Conservation (phyloP, 37 sponge, comb jelly and placozoan genomes). For the Chondrilla cf. caribensis region DNA sequence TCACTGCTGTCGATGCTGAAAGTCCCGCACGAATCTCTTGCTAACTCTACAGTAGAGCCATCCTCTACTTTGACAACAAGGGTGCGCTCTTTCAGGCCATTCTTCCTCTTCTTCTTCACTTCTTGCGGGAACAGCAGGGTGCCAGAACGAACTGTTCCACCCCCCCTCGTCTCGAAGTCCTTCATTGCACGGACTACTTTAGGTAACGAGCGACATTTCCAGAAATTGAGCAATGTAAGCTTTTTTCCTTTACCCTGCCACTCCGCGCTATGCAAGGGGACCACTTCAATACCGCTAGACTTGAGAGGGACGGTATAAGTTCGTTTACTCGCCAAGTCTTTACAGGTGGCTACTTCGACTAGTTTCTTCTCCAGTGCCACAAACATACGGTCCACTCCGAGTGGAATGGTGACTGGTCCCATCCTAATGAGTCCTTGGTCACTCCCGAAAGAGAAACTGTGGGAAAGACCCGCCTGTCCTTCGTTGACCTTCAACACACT, state of each 20-base stretch:
- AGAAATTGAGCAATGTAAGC: not conserved
- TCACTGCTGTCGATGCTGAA: not conserved
- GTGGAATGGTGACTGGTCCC: too few species aligned
- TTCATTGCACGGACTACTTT: not conserved
- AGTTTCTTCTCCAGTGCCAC: not conserved
- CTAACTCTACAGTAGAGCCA: not conserved
- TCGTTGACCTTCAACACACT: too few species aligned
- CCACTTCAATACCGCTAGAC: not conserved
- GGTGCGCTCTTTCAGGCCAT: not conserved
- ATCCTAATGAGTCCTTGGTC: too few species aligned
- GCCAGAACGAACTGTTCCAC: not conserved
- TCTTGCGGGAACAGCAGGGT: constrained; percentile 5
- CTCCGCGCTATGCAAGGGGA: not conserved
- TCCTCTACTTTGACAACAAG: not conserved
- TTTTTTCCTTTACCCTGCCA: too few species aligned
- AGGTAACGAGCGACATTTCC: not conserved
- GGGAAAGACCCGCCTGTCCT: too few species aligned
- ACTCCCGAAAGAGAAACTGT: too few species aligned
- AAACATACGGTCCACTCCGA: not conserved
- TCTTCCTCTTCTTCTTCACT: not conserved
- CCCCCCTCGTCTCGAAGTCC: not conserved
- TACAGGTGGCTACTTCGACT: not conserved
- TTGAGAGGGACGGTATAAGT: not conserved
- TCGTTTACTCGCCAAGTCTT: not conserved
- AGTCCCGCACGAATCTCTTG: not conserved